Conservation (phyloP, 1,140 invertebrate species). For the Orius insidiosus region DNA sequence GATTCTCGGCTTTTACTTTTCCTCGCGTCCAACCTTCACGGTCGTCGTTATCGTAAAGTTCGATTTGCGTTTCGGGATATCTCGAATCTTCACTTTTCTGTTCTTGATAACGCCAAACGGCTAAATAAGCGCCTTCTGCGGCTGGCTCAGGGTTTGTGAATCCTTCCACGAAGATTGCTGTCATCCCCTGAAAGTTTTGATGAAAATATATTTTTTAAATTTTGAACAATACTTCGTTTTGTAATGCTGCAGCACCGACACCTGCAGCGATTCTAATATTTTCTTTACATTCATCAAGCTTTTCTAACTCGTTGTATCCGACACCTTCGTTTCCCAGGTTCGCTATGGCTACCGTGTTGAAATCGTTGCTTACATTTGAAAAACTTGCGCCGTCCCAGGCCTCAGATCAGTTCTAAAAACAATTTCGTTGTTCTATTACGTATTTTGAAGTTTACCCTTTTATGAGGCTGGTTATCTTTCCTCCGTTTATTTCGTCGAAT, state of each 20-base stretch:
- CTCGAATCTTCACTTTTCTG: slow-evolving; percentile 38
- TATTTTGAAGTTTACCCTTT: slow-evolving; percentile 1
- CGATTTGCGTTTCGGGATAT: slow-evolving; percentile 30
- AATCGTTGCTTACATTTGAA: slow-evolving; percentile 43
- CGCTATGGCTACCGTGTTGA: slow-evolving; percentile 43
- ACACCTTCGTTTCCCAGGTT: slow-evolving; percentile 45
- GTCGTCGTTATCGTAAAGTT: slow-evolving; percentile 28
- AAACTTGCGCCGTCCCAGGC: slow-evolving; percentile 24
- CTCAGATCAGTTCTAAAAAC: slow-evolving; percentile 5
- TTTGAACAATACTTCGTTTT: slow-evolving; percentile 27
- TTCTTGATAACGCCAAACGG: slow-evolving; percentile 45
- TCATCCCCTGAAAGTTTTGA: slow-evolving; percentile 24
- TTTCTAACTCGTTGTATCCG: slow-evolving; percentile 41
- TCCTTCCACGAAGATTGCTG: slow-evolving; percentile 39
- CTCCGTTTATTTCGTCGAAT: slow-evolving; percentile 9
- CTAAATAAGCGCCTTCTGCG: slow-evolving; percentile 49
- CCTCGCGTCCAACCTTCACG: slow-evolving; percentile 52
- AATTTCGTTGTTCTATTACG: background rate
- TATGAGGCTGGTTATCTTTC: slow-evolving; percentile 6
- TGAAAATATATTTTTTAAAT: too few relatives aligned
- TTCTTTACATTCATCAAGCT: slow-evolving; percentile 49
- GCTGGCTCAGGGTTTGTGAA: slow-evolving; percentile 53
- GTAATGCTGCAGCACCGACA: slow-evolving; percentile 35
- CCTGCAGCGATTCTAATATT: slow-evolving; percentile 39
- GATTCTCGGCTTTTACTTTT: slow-evolving; percentile 50